These are phyloP conservation scores for Corbicula japonica DNA, from an alignment of 2,888 invertebrate genomes.

Conservation along the genomic window DNA sequence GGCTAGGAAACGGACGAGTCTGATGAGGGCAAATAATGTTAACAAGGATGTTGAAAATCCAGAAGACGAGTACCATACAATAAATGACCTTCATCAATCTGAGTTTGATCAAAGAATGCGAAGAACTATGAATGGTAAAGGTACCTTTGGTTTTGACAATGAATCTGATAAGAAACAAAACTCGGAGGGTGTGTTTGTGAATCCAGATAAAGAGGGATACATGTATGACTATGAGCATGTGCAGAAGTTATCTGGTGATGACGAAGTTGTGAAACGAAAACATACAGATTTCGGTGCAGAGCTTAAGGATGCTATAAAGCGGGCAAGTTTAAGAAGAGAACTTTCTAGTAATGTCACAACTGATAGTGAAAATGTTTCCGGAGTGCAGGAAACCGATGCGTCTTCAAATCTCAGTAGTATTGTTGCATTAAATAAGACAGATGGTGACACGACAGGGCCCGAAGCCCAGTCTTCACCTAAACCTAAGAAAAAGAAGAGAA, in stretches of 20 bases:
- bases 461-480: slow-evolving; percentile 68
- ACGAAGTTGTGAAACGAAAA: slow-evolving; percentile 39
- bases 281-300: slow-evolving; percentile 62
- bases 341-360: no score
- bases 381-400: no score
- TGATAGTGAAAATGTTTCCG: no score
- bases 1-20: no score
- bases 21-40: no score
- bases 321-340: slow-evolving; percentile 64
- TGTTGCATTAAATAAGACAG: slow-evolving; percentile 62
- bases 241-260: slow-evolving; percentile 58
- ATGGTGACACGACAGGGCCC: slow-evolving; percentile 62
- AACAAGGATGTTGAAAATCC: slow-evolving; percentile 8
- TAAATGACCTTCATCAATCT: slow-evolving; percentile 36
- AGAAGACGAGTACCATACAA: slow-evolving; percentile 26
- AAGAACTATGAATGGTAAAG: slow-evolving; percentile 9
- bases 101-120: no score
- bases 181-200: slow-evolving; percentile 66
- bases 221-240: slow-evolving; percentile 71
- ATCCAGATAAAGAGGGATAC: slow-evolving; percentile 72
- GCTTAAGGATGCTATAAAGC: slow-evolving; percentile 62
- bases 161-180: slow-evolving; percentile 41
- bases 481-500: slow-evolving; percentile 72
- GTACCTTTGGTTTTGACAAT: slow-evolving; percentile 16
- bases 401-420: slow-evolving; percentile 47